These are phyloP conservation scores for Hypocryptadius cinnamomeus DNA, from an alignment of 2,113 vertebrate species.

Conservation along the genomic window DNA sequence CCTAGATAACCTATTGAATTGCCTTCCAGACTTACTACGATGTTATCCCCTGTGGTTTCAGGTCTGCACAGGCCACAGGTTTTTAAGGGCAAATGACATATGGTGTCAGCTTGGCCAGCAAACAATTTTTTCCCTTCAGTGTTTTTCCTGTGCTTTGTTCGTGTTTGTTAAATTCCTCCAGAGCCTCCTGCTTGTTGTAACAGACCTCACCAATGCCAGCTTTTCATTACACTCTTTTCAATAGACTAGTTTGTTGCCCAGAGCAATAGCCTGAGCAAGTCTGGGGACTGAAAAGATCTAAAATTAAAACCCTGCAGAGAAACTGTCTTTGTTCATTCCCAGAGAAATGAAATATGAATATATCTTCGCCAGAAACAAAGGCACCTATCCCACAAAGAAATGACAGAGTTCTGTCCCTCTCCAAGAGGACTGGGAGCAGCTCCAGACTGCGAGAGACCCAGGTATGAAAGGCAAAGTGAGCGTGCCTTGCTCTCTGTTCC, in stretches of 20 bases:
- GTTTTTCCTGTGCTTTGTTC: neutral
- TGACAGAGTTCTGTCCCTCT: neutral
- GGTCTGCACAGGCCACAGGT: neutral
- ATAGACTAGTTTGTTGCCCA: neutral
- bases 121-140: neutral
- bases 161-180: neutral
- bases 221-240: neutral
- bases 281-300: neutral
- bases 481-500: neutral
- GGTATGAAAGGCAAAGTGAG: neutral
- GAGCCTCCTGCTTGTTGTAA: neutral
- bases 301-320: neutral
- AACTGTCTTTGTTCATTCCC: neutral
- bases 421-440: neutral
- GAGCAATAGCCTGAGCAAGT: neutral
- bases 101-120: neutral
- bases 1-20: neutral
- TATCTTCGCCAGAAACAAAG: neutral
- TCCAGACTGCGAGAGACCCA: accelerated
- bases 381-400: neutral
- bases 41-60: neutral
- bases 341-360: neutral
- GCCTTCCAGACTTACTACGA: neutral
- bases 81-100: neutral
- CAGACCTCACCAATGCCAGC: neutral